Base-by-base conservation (phyloP, 2,797 vertebrate genomes). In the Dipus sagitta region DNA sequence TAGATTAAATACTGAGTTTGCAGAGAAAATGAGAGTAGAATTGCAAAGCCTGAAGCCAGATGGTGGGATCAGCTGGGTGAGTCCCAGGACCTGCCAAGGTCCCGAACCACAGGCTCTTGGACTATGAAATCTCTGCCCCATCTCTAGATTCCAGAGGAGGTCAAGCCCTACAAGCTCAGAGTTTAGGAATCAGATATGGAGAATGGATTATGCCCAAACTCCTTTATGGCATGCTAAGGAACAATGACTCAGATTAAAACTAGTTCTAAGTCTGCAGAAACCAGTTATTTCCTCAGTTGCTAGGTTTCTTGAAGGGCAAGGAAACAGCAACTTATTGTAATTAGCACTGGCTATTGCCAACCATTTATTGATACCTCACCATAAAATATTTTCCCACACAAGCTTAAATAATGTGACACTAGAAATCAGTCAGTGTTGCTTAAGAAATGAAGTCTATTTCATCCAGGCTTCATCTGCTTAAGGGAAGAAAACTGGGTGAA, bases 321-420 rank as follows among this genome's bases (percentile, higher is more conserved):
- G 9, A 24, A 26, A 3, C 4, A 4, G 28, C 3, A 17, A 23
- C 70, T 34, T 76, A 21, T 10, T 52, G 17, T 24, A 52, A 42
- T 60, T 30, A 47, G 30, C 6, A 3, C 34, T 23, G 8, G 10
- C 3, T 20, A n/a, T 42, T 8, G 5, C 1, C 2, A 1, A 8
- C 8, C 14, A n/a, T 54, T 10, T 54, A 54, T 32, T 75, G 11
- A 11, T 80, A 58, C 23, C 7, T 47, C 10, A 72, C 32, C 6
- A 32, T 32, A 13, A 23, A 71, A 3, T 47, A 1, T 24, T 62
- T 88, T 28, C 34, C 13, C 10, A 17, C 6, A 14, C 23, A 21
- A 15, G 24, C 24, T 86, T 78, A 76, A 54, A 24, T 34, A 62
- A 5, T 15, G 2, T 62, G 12, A 54, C 47, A 3, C 71, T 24